Evolutionary conservation across 2,888 invertebrate genomes (phyloP).

Genomic region (Eupeodes latifasciatus): DNA sequence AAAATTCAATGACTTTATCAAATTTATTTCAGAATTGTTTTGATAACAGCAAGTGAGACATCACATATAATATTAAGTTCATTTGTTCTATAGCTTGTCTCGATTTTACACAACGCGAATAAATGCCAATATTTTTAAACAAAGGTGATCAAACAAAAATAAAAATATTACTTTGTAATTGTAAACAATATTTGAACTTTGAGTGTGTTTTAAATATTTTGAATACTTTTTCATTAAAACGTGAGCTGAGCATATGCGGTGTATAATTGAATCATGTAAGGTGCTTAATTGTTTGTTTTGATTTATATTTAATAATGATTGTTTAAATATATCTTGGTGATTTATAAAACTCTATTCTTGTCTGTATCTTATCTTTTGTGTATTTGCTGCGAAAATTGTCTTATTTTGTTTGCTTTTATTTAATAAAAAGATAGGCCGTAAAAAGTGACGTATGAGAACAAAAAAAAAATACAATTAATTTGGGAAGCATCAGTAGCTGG

Average conservation of each 20-base stretch:
- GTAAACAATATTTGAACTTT: background rate
- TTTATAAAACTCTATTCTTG: background rate
- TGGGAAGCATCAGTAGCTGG: too few relatives aligned
- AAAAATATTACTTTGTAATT: background rate
- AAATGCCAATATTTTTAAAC: background rate
- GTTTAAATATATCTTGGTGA: background rate
- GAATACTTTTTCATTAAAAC: background rate
- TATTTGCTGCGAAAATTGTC: too few relatives aligned
- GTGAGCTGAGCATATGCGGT: background rate
- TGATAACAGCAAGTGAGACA: constrained; percentile 43
- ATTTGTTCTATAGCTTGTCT: background rate
- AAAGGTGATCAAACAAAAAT: background rate
- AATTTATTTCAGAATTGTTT: constrained; percentile 61
- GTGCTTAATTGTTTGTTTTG: background rate
- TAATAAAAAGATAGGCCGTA: too few relatives aligned
- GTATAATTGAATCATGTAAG: background rate
- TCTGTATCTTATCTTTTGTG: background rate
- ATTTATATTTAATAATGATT: background rate
- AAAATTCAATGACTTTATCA: constrained; percentile 56
- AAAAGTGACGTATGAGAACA: too few relatives aligned
- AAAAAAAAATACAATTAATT: too few relatives aligned
- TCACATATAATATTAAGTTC: background rate
- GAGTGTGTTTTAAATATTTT: background rate
- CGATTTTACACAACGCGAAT: constrained; percentile 40
- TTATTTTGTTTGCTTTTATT: too few relatives aligned